A percentile compares a stretch with the other conserved stretches of the same genome.
Evolutionary conservation across 2,888 invertebrate genomes (phyloP).

Genomic region (Pelosia muscerda): DNA sequence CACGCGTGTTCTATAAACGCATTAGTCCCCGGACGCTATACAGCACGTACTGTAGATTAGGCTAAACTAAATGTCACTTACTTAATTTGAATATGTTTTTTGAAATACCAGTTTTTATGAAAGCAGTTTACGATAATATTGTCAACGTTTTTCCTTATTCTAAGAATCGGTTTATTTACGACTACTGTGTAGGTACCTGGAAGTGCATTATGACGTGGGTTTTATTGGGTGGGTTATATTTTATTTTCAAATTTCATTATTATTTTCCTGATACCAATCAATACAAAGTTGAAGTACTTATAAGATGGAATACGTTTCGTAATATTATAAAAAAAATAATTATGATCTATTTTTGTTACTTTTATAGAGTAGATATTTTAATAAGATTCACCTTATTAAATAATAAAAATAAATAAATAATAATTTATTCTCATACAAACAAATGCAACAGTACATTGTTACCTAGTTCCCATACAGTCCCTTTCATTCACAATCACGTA

Average conservation of each 20-base stretch:
- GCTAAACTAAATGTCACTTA: conserved; percentile 26
- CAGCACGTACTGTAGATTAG: conserved; percentile 46
- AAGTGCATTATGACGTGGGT: not conserved
- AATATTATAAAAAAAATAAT: too few species aligned
- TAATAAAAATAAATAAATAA: too few species aligned
- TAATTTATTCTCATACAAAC: too few species aligned
- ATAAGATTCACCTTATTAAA: not conserved
- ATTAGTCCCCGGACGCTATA: conserved; percentile 20
- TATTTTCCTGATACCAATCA: too few species aligned
- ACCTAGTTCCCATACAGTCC: too few species aligned
- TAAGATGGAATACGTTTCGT: too few species aligned
- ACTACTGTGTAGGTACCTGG: conserved; percentile 11
- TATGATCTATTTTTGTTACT: too few species aligned
- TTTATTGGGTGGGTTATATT: not conserved
- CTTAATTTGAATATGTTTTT: conserved; percentile 19
- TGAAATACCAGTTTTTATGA: conserved; percentile 23
- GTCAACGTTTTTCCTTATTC: conserved; percentile 34
- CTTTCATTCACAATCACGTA: too few species aligned
- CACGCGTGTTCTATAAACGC: conserved; percentile 5
- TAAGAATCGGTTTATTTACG: conserved; percentile 20
- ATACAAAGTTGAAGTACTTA: too few species aligned
- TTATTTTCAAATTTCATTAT: too few species aligned
- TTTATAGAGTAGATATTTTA: not conserved
- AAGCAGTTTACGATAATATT: conserved; percentile 22
- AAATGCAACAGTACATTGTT: too few species aligned